These are phyloP conservation scores for Cremastinae sp. DNA, from an alignment of 2,888 invertebrate species.

Conservation along the genomic window DNA sequence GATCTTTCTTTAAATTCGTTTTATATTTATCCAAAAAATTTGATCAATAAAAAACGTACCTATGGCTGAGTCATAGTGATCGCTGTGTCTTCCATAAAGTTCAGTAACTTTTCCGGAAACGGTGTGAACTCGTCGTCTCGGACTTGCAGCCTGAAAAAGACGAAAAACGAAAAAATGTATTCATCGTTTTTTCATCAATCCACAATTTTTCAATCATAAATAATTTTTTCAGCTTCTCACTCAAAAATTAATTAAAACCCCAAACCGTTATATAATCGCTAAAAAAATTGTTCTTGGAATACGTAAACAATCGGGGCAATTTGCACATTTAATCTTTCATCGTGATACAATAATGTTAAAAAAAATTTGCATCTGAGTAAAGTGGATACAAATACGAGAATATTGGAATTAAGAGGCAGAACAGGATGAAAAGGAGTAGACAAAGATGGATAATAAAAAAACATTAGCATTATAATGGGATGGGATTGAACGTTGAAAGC, in stretches of 20 bases:
- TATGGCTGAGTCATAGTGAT: slow-evolving; percentile 73
- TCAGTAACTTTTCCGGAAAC: slow-evolving; percentile 56
- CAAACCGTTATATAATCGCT: too few species aligned
- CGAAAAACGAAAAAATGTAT: slow-evolving; percentile 19
- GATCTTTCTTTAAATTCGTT: too few species aligned
- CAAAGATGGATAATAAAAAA: neutral
- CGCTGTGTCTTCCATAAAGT: slow-evolving; percentile 73
- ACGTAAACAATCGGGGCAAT: neutral
- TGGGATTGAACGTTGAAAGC: slow-evolving; percentile 18
- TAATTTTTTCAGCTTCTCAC: too few species aligned
- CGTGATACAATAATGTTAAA: neutral
- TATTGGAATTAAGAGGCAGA: slow-evolving; percentile 20
- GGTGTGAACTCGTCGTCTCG: slow-evolving; percentile 67
- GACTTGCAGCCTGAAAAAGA: slow-evolving; percentile 65
- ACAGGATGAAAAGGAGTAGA: neutral
- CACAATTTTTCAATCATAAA: too few species aligned
- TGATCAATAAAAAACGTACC: slow-evolving; percentile 63
- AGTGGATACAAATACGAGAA: neutral
- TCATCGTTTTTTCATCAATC: too few species aligned
- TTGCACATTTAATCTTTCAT: neutral
- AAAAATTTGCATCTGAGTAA: slow-evolving; percentile 7
- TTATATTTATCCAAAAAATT: too few species aligned
- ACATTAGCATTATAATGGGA: slow-evolving; percentile 36
- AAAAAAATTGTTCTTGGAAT: neutral
- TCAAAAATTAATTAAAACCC: too few species aligned